These are phyloP conservation scores for Leptopilina clavipes DNA, from an alignment of 1,140 invertebrate genomes.

Conservation along the genomic window DNA sequence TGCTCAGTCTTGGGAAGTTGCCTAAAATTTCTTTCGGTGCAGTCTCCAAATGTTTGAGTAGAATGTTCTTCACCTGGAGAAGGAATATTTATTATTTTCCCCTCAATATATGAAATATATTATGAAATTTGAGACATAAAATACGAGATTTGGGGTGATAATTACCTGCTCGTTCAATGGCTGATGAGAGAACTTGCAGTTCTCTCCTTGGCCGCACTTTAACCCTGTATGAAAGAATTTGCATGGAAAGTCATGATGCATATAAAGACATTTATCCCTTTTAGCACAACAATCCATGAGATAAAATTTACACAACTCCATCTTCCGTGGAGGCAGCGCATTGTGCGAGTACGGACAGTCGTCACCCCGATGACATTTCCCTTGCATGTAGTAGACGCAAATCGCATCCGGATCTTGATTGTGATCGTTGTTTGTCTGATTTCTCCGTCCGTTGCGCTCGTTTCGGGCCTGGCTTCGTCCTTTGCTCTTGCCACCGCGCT, in stretches of 20 bases:
- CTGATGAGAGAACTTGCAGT: constrained; percentile 96
- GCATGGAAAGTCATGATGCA: constrained; percentile 98
- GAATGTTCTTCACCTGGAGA: constrained; percentile 69
- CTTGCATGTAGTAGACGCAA: constrained; percentile 90
- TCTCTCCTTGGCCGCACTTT: constrained; percentile 85
- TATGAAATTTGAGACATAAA: too few relatives aligned
- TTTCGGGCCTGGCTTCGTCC: constrained; percentile 65
- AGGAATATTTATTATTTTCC: too few relatives aligned
- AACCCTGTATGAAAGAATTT: constrained; percentile 97
- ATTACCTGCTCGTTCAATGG: constrained; percentile 81
- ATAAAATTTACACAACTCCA: constrained; percentile 98
- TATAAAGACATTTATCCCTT: constrained; percentile 95
- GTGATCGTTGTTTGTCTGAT: constrained; percentile 69
- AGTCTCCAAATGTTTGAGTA: constrained; percentile 89
- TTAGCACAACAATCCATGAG: constrained; percentile 96
- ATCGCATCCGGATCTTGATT: constrained; percentile 81
- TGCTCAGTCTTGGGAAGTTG: constrained; percentile 87
- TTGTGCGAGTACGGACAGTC: constrained; percentile 92
- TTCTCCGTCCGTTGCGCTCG: constrained; percentile 65
- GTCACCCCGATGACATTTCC: constrained; percentile 88
- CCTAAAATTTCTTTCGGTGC: constrained; percentile 92
- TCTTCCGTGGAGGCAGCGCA: constrained; percentile 86
- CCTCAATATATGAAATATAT: too few relatives aligned
- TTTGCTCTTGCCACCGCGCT: constrained; percentile 70
- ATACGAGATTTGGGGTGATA: not conserved